A percentile compares a stretch with the other conserved stretches of the same genome.
These are phyloP conservation scores for Artibeus lituratus DNA, from an alignment of 2,797 vertebrate species.

Conservation along the genomic window DNA sequence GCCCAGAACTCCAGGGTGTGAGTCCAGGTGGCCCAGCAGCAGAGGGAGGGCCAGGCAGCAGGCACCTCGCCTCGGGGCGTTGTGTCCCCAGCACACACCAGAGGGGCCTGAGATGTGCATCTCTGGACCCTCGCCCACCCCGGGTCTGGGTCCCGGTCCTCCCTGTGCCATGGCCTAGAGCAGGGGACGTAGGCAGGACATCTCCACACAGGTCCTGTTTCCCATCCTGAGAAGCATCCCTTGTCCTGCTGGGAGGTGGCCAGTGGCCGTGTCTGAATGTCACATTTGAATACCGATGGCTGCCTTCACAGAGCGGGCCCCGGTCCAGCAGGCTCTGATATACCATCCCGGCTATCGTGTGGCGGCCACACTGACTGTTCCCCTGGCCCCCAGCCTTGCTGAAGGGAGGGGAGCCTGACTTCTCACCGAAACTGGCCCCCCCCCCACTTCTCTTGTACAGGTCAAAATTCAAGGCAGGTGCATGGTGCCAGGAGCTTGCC, in stretches of 20 bases:
- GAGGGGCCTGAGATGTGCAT: background rate
- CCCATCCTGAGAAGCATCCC: accelerated
- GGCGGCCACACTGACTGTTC: background rate
- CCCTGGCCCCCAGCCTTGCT: background rate
- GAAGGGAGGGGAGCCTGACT: background rate
- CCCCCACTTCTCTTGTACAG: accelerated
- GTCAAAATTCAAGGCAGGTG: background rate
- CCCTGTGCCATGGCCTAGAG: accelerated
- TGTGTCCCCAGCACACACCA: accelerated
- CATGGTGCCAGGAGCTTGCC: accelerated
- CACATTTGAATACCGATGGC: background rate
- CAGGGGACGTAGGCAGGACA: background rate
- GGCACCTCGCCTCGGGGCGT: accelerated
- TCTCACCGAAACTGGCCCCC: background rate
- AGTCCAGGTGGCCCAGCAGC: background rate
- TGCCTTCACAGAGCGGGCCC: background rate
- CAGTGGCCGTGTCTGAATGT: background rate
- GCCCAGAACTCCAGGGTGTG: background rate
- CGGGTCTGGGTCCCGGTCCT: accelerated
- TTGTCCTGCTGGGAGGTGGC: background rate
- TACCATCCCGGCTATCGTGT: background rate
- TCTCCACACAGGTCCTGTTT: background rate
- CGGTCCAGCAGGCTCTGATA: background rate
- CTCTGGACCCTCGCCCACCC: background rate
- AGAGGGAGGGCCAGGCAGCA: accelerated